Evolutionary conservation across 2,888 invertebrate genomes (phyloP), one percentile per base, ranked within the genome.

Genomic region (Sarcophaga rosellei): DNA sequence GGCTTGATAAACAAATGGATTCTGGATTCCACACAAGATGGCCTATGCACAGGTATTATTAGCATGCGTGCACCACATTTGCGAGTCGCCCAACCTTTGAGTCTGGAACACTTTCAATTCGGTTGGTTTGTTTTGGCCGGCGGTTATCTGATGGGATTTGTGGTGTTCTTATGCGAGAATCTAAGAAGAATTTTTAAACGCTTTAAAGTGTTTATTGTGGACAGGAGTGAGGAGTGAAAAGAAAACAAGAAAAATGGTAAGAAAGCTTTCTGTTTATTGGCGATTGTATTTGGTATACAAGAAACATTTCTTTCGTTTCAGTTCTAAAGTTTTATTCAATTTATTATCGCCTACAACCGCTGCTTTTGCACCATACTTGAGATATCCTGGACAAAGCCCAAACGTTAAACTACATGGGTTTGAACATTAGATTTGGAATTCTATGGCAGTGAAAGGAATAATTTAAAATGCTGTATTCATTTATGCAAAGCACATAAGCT

Each of bases 1-100:
- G 91, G 91, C 1, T 83, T 90, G n/a, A 85, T 88, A 2, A 84
- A 79, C 1, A 89, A 89, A 77, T 90, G 90, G 90, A 80, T 87
- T 20, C 63, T 78, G 4, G 89, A 88, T 12, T 81, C 89, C 23
- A 75, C 82, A 21, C 63, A 80, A 4, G 89, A 88, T 44, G 90
- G 89, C 0, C 75, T 88, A 6, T 88, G 78, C n/a, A 88, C 89
- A 2, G 87, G 88, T 0, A 80, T 90, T 45, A 81, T 86, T 59
- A 74, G 2, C 63, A 87, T 72, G 69, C 84, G 75, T 15, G 73
- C 11, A n/a, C 75, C 85, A 6, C 21, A 62, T 12, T 25, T 80
- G 1, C 59, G 68, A 8, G 20, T 80, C n/a, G 66, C 84, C 15
- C 77, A 77, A 2, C 89, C 89, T 10, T 83, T 90, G 17, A 84